phyloP scores from a whole-genome alignment of 2,113 vertebrate species.

The Bubo bubo region DNA sequence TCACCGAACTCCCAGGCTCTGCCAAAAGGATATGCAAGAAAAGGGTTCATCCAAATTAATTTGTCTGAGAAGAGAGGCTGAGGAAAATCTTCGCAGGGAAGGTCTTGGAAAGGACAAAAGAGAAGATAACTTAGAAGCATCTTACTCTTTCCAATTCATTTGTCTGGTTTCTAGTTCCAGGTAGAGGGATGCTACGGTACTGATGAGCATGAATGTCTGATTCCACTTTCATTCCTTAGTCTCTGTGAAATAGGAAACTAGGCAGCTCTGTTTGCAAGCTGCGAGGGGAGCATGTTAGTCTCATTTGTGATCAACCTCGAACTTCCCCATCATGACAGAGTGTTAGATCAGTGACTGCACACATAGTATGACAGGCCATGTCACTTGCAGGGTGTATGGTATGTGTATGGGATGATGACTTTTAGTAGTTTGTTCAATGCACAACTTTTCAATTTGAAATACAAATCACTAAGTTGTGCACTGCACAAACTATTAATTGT shows the following conservation, averaged over 20 bases:
- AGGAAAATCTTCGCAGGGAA: background rate
- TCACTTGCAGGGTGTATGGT: background rate
- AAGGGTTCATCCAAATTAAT: background rate
- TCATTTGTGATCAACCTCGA: background rate
- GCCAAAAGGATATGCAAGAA: background rate
- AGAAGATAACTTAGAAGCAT: background rate
- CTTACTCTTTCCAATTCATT: background rate
- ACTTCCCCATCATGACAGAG: background rate
- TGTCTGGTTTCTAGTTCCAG: background rate
- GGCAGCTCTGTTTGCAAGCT: background rate
- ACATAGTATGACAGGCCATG: background rate
- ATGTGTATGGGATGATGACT: background rate
- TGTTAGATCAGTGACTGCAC: background rate
- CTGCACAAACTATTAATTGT: background rate
- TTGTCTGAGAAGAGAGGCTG: background rate
- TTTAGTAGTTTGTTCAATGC: background rate
- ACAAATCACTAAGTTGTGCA: background rate
- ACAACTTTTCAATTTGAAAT: background rate
- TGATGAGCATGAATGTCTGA: background rate
- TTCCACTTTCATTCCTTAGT: background rate
- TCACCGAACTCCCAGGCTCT: background rate
- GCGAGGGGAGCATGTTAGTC: background rate
- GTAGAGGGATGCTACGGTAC: background rate
- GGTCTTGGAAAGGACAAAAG: background rate
- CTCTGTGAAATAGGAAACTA: background rate